Base-by-base conservation (phyloP, 1,140 invertebrate genomes). In the Lineus longissimus region DNA sequence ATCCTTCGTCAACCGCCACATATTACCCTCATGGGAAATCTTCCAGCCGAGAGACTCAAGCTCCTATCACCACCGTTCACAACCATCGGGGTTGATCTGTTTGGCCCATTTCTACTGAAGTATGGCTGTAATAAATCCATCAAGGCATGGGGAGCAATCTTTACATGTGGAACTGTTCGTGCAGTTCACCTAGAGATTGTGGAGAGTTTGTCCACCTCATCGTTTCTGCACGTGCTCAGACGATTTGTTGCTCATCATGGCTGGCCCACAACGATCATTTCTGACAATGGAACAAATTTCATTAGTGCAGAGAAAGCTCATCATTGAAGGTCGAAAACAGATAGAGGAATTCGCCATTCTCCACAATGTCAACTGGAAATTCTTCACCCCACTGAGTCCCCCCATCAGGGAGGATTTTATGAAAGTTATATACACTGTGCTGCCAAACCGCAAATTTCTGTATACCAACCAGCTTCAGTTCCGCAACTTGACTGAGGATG, bases 361-460 rank as follows among this genome's bases (percentile, higher is more conserved):
- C 0, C 27, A 56, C 27, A 36, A 57, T 4, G 36, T 62, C 0
- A 56, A 36, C 9, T 62, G 61, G 54, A 57, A 19, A n/a, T 62
- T 62, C 30, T 33, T 40, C 1, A 62, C 61, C 11, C 61, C 30
- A 23, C 40, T 62, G 13, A 61, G 59, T 19, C 59, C 59, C n/a
- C n/a, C 2, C 59, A 61, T 19, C 59, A 61, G 23, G 59, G 59
- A 22, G 59, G 59, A 1, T 19, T 61, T 59, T 36, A 36, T 36
- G 36, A 59, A 36, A 33, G 27, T 29, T 30, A 47, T 9, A 47
- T 61, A 4, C n/a, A n/a, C n/a, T n/a, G n/a, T n/a, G n/a, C n/a
- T n/a, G n/a, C n/a, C n/a, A n/a, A n/a, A n/a, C n/a, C n/a, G n/a
- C n/a, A n/a, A n/a, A n/a, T n/a, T n/a, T n/a, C n/a, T n/a, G n/a